A percentile compares a stretch with the other conserved stretches of the same genome.
phyloP scores from a whole-genome alignment of 2,888 invertebrate species.

The Shargacucullia verbasci region DNA sequence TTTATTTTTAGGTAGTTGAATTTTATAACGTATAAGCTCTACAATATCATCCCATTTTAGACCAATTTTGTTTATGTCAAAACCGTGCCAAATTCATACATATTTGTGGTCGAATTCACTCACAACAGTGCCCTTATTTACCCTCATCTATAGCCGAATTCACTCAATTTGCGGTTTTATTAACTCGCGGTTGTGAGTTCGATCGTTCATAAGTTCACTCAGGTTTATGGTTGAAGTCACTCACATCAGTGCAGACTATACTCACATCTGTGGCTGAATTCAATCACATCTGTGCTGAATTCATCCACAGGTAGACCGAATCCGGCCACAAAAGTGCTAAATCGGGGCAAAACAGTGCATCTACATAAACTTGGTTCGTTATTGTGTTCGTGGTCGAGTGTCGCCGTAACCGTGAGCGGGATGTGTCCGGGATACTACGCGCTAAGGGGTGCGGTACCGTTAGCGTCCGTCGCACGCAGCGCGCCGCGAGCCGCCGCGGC shows the following conservation, averaged over 20 bases:
- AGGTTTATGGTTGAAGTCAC: too few species aligned
- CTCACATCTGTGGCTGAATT: conserved; percentile 29
- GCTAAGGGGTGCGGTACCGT: conserved; percentile 76
- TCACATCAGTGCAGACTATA: conserved; percentile 34
- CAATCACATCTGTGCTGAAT: not conserved
- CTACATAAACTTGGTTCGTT: too few species aligned
- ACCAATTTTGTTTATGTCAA: not conserved
- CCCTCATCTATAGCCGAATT: conserved; percentile 2
- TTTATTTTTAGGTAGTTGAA: too few species aligned
- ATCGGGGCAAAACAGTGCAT: too few species aligned
- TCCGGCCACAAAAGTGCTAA: not conserved
- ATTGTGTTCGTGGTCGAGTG: not conserved
- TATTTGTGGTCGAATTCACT: not conserved
- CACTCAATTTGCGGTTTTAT: too few species aligned
- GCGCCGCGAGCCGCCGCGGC: conserved; percentile 85
- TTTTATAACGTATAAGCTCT: too few species aligned
- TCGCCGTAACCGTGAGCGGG: conserved; percentile 10
- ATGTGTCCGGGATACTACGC: conserved; percentile 31
- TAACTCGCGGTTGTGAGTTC: too few species aligned
- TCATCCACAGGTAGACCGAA: not conserved
- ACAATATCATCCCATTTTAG: too few species aligned
- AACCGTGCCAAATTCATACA: conserved; percentile 23
- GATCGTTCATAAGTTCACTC: too few species aligned
- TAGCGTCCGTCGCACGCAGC: conserved; percentile 86
- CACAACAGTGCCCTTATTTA: conserved; percentile 14